Conservation (phyloP, 2,113 vertebrate species). For the Phylloscopus trochiloides region DNA sequence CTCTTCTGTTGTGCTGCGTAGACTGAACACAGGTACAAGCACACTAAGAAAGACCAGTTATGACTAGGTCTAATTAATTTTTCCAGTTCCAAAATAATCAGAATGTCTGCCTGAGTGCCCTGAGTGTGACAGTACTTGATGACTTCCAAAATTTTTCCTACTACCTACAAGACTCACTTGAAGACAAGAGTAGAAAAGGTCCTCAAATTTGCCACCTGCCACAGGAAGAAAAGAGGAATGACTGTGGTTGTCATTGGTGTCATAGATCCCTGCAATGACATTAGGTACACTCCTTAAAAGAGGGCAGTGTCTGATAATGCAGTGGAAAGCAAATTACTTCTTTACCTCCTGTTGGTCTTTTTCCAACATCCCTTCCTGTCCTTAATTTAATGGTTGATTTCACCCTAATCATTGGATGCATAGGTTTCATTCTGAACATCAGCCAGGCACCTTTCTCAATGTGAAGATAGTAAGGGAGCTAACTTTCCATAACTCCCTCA, state of each 20-base stretch:
- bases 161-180: background rate
- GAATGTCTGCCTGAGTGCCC: background rate
- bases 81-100: background rate
- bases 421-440: background rate
- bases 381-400: background rate
- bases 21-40: background rate
- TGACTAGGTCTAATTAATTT: background rate
- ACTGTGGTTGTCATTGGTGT: background rate
- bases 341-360: background rate
- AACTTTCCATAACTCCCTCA: background rate
- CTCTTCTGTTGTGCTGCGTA: background rate
- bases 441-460: background rate
- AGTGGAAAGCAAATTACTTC: background rate
- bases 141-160: background rate
- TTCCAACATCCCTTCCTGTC: background rate
- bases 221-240: background rate
- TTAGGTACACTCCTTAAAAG: background rate
- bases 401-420: background rate
- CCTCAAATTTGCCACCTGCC: background rate
- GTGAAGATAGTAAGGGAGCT: background rate
- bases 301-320: background rate
- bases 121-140: background rate
- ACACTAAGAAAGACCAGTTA: background rate
- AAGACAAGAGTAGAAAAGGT: background rate
- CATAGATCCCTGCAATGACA: background rate